Conservation (phyloP, 2,113 vertebrate genomes). For the Pseudonaja textilis region DNA sequence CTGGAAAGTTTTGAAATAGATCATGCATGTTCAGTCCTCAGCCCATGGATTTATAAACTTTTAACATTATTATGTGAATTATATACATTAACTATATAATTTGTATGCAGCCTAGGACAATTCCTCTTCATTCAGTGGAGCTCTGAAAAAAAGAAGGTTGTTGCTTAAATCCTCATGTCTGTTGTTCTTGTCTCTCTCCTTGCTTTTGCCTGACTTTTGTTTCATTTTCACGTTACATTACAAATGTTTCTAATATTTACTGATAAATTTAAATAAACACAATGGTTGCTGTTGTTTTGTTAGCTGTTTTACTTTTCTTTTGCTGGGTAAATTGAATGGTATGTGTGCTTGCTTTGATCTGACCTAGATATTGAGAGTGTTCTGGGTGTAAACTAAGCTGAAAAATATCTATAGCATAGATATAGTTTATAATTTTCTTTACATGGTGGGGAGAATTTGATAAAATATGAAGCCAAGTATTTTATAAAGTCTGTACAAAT, state of each 20-base stretch:
- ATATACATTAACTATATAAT: not conserved
- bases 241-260: not conserved
- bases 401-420: not conserved
- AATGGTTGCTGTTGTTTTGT: not conserved
- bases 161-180: not conserved
- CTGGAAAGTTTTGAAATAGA: not conserved
- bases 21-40: not conserved
- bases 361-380: not conserved
- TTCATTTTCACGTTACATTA: not conserved
- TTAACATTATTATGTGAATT: not conserved
- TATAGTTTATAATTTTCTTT: not conserved
- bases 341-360: not conserved
- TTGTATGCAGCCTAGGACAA: not conserved
- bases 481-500: not conserved
- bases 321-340: not conserved
- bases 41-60: not conserved
- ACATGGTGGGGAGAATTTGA: not conserved
- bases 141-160: not conserved
- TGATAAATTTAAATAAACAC: not conserved
- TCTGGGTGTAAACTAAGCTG: not conserved
- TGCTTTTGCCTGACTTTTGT: not conserved
- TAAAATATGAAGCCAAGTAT: not conserved
- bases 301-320: not conserved
- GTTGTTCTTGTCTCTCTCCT: not conserved
- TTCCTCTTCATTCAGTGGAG: not conserved